Percentiles rank a stretch among this genome's conserved stretches.
These are phyloP conservation scores for Drosophila baimaii DNA, from an alignment of 1,140 invertebrate species.

Conservation along the genomic window DNA sequence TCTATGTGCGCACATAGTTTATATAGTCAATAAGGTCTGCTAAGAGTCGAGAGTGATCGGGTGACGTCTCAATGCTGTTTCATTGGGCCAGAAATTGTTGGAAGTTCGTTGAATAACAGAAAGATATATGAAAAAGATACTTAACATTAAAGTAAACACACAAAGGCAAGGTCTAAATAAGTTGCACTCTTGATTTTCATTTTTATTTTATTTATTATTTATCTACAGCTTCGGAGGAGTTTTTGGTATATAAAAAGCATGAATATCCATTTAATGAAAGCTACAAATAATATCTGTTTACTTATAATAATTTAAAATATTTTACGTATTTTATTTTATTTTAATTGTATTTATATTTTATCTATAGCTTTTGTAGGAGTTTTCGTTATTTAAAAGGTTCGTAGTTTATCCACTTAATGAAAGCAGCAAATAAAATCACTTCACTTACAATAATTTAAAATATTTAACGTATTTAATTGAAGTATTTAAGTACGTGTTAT, in stretches of 20 bases:
- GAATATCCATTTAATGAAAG: background rate
- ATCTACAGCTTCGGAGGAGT: too few relatives aligned
- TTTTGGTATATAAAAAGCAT: slow-evolving; percentile 10
- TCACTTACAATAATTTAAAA: background rate
- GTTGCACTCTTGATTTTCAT: too few relatives aligned
- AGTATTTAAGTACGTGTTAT: background rate
- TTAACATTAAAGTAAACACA: slow-evolving; percentile 33
- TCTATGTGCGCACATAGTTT: slow-evolving; percentile 51
- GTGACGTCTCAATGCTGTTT: slow-evolving; percentile 72
- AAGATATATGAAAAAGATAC: slow-evolving; percentile 42
- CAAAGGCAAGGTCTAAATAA: slow-evolving; percentile 30
- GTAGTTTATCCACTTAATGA: too few relatives aligned
- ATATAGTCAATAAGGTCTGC: slow-evolving; percentile 60
- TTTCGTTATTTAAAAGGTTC: too few relatives aligned
- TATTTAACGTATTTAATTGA: background rate
- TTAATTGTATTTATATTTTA: too few relatives aligned
- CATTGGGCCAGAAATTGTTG: slow-evolving; percentile 27
- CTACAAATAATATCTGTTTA: too few relatives aligned
- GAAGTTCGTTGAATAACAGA: slow-evolving; percentile 17
- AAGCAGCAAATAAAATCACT: too few relatives aligned
- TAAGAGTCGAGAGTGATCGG: slow-evolving; percentile 52
- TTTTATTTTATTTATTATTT: too few relatives aligned
- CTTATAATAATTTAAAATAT: background rate
- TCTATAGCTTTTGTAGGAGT: too few relatives aligned
- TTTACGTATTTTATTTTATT: background rate